A percentile compares a stretch with the other conserved stretches of the same genome.
Evolutionary conservation across 2,113 vertebrate genomes (phyloP).

Genomic region (Pica pica): DNA sequence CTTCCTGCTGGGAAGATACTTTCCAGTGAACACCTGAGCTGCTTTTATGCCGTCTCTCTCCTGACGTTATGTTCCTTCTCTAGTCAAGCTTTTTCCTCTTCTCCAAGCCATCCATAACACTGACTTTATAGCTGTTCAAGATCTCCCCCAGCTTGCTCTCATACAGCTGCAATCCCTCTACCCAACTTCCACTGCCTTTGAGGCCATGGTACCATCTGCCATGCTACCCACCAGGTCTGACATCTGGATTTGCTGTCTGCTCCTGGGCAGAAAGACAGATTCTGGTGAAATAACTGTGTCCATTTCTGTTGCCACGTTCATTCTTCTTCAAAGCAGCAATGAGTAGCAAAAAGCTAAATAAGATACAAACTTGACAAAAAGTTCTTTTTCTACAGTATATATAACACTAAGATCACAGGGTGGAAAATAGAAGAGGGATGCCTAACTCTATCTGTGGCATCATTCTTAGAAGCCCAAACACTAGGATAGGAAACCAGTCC

Average conservation of each 20-base stretch:
- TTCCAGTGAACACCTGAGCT: background rate
- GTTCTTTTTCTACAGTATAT: background rate
- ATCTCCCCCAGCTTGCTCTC: background rate
- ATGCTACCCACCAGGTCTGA: fast-evolving
- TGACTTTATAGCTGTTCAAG: background rate
- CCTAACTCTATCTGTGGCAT: background rate
- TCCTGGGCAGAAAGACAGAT: background rate
- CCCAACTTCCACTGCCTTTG: background rate
- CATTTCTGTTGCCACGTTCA: background rate
- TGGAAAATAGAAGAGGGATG: background rate
- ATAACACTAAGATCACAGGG: background rate
- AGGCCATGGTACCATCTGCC: background rate
- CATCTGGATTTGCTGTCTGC: background rate
- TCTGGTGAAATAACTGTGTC: background rate
- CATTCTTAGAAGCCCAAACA: background rate
- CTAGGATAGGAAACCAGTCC: background rate
- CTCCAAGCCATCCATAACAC: background rate
- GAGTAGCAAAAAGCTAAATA: background rate
- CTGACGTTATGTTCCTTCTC: background rate
- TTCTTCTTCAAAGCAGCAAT: background rate
- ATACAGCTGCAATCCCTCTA: background rate
- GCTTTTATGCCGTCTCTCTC: background rate
- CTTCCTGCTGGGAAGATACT: background rate
- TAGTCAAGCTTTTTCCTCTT: background rate
- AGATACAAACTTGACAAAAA: background rate